phyloP scores from a whole-genome alignment of 1,140 invertebrate genomes.

The Polypedilum vanderplanki region DNA sequence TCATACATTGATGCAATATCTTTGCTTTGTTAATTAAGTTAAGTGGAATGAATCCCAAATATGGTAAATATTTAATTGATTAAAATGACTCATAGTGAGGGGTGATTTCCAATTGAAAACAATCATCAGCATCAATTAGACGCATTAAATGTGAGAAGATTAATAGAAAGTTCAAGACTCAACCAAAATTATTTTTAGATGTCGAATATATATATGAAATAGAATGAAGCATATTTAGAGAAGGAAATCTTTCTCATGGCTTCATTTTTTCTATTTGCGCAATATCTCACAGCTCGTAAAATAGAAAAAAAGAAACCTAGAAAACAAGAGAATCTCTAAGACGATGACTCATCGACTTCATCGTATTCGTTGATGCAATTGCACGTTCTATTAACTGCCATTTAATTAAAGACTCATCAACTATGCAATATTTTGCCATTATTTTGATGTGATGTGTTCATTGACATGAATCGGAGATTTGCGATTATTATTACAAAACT shows the following conservation, averaged over 20 bases:
- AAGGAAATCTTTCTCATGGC: neutral
- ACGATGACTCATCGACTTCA: neutral
- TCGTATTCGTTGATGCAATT: neutral
- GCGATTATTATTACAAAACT: neutral
- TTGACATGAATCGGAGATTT: constrained; percentile 17
- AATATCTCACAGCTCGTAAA: neutral
- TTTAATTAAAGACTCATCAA: constrained; percentile 14
- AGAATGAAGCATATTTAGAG: no score
- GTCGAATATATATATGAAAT: neutral
- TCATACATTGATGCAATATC: neutral
- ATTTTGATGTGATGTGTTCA: constrained; percentile 5
- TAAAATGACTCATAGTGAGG: constrained; percentile 8
- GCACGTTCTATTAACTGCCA: constrained; percentile 16
- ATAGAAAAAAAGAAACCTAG: neutral
- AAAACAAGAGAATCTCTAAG: neutral
- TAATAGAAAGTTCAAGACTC: neutral
- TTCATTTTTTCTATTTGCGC: constrained; percentile 2
- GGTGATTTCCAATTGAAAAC: neutral
- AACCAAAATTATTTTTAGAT: neutral
- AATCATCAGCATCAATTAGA: constrained; percentile 12
- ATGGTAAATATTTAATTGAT: constrained; percentile 8
- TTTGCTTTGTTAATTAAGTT: neutral
- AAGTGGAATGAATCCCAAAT: constrained; percentile 17
- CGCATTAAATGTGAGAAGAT: neutral
- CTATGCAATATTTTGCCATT: neutral